Evolutionary conservation across 2,888 invertebrate species (phyloP).

Genomic region (Adineta ricciae): DNA sequence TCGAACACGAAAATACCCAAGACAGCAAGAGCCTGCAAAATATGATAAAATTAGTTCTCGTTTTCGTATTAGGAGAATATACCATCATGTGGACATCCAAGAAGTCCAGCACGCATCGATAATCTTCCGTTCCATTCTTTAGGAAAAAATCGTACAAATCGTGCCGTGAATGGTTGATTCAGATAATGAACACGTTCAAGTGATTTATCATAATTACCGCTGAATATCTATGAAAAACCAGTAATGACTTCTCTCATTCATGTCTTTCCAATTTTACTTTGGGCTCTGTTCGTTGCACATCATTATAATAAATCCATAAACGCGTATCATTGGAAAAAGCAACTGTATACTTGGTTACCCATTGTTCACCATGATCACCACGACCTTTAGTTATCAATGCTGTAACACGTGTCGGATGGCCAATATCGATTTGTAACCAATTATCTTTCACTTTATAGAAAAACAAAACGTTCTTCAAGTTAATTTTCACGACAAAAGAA

Average conservation of each 20-base stretch:
- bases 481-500: not conserved
- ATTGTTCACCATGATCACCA: slow-evolving; percentile 52
- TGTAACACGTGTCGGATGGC: slow-evolving; percentile 53
- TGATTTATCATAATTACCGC: slow-evolving; percentile 53
- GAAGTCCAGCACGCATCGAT: slow-evolving; percentile 52
- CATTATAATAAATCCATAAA: slow-evolving; percentile 54
- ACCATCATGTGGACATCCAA: slow-evolving; percentile 50
- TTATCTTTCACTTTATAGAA: slow-evolving; percentile 40
- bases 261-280: not conserved
- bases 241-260: too few species aligned
- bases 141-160: slow-evolving; percentile 53
- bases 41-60: not conserved
- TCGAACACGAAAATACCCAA: slow-evolving; percentile 53
- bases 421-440: slow-evolving; percentile 54
- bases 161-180: slow-evolving; percentile 52
- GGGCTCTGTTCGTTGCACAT: slow-evolving; percentile 51
- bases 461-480: not conserved
- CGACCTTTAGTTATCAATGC: slow-evolving; percentile 53
- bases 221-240: slow-evolving; percentile 51
- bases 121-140: slow-evolving; percentile 52
- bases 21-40: slow-evolving; percentile 47
- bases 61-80: not conserved
- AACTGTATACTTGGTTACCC: slow-evolving; percentile 53
- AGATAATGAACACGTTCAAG: slow-evolving; percentile 53
- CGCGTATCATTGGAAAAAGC: slow-evolving; percentile 54